phyloP scores from a whole-genome alignment of 2,888 invertebrate species.

The Chydorus sphaericus region DNA sequence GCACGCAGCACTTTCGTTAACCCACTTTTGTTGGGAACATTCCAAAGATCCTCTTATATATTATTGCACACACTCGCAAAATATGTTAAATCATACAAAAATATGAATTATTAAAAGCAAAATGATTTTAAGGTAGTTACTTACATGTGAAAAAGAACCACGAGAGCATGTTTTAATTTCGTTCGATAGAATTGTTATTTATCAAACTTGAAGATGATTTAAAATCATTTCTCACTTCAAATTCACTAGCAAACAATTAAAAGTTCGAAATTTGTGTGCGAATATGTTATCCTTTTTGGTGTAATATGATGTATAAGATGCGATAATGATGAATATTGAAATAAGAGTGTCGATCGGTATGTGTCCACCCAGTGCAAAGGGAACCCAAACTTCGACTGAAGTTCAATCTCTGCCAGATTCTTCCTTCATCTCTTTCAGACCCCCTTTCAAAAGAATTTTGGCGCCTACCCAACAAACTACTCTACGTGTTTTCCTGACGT shows the following conservation, averaged over 20 bases:
- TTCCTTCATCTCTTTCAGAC: too few relatives aligned
- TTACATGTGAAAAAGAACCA: slow-evolving; percentile 4
- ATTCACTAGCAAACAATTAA: neutral
- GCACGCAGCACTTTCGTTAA: too few relatives aligned
- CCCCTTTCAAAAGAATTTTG: too few relatives aligned
- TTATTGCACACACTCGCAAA: too few relatives aligned
- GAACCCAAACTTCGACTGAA: slow-evolving; percentile 11
- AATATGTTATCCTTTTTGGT: neutral
- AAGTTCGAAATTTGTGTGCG: neutral
- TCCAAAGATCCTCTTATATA: too few relatives aligned
- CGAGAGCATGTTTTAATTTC: neutral
- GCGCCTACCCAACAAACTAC: too few relatives aligned
- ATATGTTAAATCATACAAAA: too few relatives aligned
- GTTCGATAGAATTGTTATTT: neutral
- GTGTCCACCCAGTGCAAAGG: slow-evolving; percentile 14
- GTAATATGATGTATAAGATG: neutral
- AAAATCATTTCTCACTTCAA: neutral
- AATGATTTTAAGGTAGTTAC: neutral
- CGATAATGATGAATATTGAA: neutral
- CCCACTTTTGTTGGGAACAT: too few relatives aligned
- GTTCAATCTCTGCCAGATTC: neutral
- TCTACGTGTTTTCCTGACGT: too few relatives aligned
- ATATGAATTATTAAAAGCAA: too few relatives aligned
- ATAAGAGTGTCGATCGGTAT: neutral
- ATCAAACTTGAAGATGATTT: too few relatives aligned